Conservation (phyloP, 2,888 invertebrate genomes). For the Sarcophaga carnaria region DNA sequence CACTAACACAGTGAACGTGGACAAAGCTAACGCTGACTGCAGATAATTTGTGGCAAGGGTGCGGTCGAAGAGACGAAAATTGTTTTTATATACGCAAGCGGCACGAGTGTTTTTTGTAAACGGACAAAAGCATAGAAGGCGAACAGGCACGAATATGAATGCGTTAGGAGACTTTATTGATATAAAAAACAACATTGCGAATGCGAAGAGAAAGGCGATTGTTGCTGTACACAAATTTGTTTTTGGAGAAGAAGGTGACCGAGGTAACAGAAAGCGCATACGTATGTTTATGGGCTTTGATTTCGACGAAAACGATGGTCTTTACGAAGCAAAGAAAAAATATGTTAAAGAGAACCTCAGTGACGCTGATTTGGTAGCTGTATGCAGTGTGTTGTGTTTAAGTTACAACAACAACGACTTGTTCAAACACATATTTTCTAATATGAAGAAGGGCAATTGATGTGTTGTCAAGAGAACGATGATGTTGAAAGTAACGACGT, state of each 20-base stretch:
- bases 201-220: not conserved
- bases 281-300: conserved; percentile 7
- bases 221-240: conserved; percentile 18
- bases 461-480: conserved; percentile 16
- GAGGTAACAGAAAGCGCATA: not conserved
- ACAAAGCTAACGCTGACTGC: too few relatives aligned
- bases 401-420: conserved; percentile 34
- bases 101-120: too few relatives aligned
- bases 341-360: conserved; percentile 33
- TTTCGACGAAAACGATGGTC: conserved; percentile 8
- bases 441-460: conserved; percentile 24
- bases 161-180: not conserved
- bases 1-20: too few relatives aligned
- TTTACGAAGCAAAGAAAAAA: not conserved
- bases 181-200: not conserved
- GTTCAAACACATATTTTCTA: conserved; percentile 20
- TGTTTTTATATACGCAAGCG: too few relatives aligned
- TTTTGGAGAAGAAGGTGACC: conserved; percentile 23
- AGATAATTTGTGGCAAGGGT: too few relatives aligned
- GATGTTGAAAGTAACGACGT: not conserved
- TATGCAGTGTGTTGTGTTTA: conserved; percentile 39
- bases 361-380: conserved; percentile 34
- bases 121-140: too few relatives aligned
- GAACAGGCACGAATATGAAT: not conserved
- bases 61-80: too few relatives aligned